phyloP scores from a whole-genome alignment of 2,113 vertebrate species.

The Rhabdomys dilectus region DNA sequence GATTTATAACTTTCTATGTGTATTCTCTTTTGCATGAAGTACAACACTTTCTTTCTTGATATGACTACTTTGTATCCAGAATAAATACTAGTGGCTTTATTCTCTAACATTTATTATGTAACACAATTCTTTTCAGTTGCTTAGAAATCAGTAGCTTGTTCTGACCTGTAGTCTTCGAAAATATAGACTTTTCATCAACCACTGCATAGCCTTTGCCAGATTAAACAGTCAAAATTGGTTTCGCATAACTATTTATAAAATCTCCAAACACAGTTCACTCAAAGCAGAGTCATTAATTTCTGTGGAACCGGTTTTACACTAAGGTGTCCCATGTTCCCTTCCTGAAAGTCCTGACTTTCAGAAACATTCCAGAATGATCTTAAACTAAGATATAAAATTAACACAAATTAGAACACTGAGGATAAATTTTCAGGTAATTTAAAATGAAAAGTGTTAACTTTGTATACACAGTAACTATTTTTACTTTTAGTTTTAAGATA shows the following conservation, averaged over 20 bases:
- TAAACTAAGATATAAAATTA: conserved; percentile 21
- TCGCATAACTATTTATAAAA: not conserved
- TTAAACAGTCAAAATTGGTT: conserved; percentile 1
- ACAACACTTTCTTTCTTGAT: not conserved
- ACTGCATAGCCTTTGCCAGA: not conserved
- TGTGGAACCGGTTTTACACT: not conserved
- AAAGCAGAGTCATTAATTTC: not conserved
- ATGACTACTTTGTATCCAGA: not conserved
- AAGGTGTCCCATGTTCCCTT: not conserved
- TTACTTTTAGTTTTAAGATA: not conserved
- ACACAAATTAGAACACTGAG: not conserved
- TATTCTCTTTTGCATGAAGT: not conserved
- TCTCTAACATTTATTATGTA: not conserved
- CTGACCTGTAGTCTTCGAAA: not conserved
- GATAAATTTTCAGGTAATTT: not conserved
- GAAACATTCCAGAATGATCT: not conserved
- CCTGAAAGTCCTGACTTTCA: not conserved
- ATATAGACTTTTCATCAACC: not conserved
- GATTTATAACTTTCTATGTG: not conserved
- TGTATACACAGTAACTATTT: not conserved
- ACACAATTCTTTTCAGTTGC: not conserved
- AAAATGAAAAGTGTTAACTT: not conserved
- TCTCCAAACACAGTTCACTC: not conserved
- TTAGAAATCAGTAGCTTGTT: not conserved
- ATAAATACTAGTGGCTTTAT: not conserved